Base-by-base conservation (phyloP, 2,113 vertebrate genomes). In the Zosterops japonicus region DNA sequence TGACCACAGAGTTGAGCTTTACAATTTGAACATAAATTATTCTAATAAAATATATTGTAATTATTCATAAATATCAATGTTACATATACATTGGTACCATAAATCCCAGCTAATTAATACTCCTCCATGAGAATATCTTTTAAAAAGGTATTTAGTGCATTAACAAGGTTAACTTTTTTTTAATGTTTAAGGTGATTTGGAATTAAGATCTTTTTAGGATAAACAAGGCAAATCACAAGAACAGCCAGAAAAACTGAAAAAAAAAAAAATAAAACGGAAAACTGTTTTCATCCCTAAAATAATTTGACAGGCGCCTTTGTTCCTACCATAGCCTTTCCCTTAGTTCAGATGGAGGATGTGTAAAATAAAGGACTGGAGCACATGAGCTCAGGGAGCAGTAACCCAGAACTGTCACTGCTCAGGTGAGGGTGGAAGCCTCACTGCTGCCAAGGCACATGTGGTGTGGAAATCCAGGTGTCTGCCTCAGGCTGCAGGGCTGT, bases 361-460 rank as follows among this genome's bases (percentile, higher is more conserved):
- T 56, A 5, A n/a, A 36, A 44, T 6, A 19, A 49, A 70, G 64
- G 36, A 6, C 31, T 28, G 31, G 77, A 44, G 33, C 50, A 29
- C 29, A 8, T 0, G 0, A 31, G 8, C 44, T 14, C 39, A 21
- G 71, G 33, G 36, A 87, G 69, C 68, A 46, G 63, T 21, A 60
- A 39, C 77, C 35, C 64, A 60, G 59, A 60, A 5, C 27, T 47
- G 39, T 72, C 56, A 7, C 33, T 21, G 68, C 84, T 33, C 27
- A 44, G 56, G 69, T 8, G 49, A 41, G 28, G 71, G 18, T 49
- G 70, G 61, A 29, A 52, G 71, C 64, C 44, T 17, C 19, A 29
- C 42, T 77, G 20, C 57, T 76, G 57, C 42, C 28, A 8, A 8
- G 0, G 13, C 47, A 14, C 1, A 0, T 0, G 24, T 14, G 47